Percentiles rank a stretch among this genome's conserved stretches.
phyloP scores from a whole-genome alignment of 2,797 vertebrate genomes.

The Lacerta bilineata region DNA sequence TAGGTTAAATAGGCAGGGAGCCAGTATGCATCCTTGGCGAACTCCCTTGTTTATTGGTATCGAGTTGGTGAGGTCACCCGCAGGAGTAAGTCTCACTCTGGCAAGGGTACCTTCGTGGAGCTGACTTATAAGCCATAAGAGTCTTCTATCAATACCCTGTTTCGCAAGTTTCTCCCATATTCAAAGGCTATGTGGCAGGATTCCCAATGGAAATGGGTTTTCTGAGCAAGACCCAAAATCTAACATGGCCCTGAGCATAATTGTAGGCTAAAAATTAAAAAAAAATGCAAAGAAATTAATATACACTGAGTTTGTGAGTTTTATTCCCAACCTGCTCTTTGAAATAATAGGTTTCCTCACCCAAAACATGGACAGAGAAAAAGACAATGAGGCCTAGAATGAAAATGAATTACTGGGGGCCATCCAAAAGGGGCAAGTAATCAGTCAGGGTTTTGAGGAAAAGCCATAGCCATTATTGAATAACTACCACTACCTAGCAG shows the following conservation, averaged over 20 bases:
- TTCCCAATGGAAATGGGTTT: neutral
- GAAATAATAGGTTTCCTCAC: neutral
- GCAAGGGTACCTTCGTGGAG: too few species aligned
- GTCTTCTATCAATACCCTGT: too few species aligned
- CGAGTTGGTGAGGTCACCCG: too few species aligned
- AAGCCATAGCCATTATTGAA: neutral
- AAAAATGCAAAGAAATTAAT: neutral
- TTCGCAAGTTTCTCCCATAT: too few species aligned
- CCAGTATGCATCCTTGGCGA: too few species aligned
- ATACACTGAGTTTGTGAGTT: neutral
- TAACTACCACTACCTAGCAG: neutral
- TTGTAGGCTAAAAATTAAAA: neutral
- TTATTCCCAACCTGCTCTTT: neutral
- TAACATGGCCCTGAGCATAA: neutral
- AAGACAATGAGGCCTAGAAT: neutral
- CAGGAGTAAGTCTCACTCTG: too few species aligned
- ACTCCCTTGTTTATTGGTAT: too few species aligned
- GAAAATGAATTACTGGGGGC: constrained; percentile 2
- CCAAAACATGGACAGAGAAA: neutral
- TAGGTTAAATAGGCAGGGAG: too few species aligned
- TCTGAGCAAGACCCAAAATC: neutral
- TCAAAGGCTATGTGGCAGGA: neutral
- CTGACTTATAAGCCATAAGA: too few species aligned
- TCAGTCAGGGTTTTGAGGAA: neutral
- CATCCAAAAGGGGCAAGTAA: neutral